phyloP scores from a whole-genome alignment of 2,113 vertebrate genomes.

The Dunckerocampus dactyliophorus region DNA sequence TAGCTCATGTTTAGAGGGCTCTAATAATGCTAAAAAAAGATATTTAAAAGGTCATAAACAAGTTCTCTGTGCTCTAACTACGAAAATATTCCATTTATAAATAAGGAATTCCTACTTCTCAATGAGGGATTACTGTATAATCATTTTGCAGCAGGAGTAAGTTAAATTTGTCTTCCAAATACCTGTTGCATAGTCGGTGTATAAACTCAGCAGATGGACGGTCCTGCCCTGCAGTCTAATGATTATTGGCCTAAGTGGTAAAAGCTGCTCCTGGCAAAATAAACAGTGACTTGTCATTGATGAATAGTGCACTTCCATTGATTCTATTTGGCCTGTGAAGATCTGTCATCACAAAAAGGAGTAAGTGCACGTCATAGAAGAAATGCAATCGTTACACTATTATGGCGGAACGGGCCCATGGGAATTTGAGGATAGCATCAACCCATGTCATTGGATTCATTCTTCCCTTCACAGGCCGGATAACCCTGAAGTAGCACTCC shows the following conservation, averaged over 20 bases:
- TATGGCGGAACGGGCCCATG: slow-evolving; percentile 32
- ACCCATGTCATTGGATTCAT: slow-evolving; percentile 46
- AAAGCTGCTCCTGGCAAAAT: slow-evolving; percentile 21
- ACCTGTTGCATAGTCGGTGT: neutral
- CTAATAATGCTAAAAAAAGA: no score
- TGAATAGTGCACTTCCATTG: slow-evolving; percentile 7
- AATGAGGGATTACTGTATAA: no score
- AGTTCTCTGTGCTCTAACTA: no score
- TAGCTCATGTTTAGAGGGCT: no score
- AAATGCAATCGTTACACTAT: slow-evolving; percentile 34
- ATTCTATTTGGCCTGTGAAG: slow-evolving; percentile 35
- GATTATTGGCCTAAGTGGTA: slow-evolving; percentile 15
- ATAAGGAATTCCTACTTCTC: no score
- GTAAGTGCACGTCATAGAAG: slow-evolving; percentile 35
- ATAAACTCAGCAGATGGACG: neutral
- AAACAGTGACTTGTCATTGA: slow-evolving; percentile 25
- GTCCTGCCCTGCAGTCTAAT: neutral
- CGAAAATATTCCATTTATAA: no score
- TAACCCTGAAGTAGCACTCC: slow-evolving; percentile 62
- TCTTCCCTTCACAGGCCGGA: slow-evolving; percentile 37
- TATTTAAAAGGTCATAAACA: no score
- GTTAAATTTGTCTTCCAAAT: no score
- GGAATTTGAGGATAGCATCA: slow-evolving; percentile 46
- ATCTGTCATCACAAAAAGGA: slow-evolving; percentile 42
- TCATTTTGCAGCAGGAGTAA: no score